Conservation (phyloP, 1,140 invertebrate genomes). For the Tetragonula clypearis region DNA sequence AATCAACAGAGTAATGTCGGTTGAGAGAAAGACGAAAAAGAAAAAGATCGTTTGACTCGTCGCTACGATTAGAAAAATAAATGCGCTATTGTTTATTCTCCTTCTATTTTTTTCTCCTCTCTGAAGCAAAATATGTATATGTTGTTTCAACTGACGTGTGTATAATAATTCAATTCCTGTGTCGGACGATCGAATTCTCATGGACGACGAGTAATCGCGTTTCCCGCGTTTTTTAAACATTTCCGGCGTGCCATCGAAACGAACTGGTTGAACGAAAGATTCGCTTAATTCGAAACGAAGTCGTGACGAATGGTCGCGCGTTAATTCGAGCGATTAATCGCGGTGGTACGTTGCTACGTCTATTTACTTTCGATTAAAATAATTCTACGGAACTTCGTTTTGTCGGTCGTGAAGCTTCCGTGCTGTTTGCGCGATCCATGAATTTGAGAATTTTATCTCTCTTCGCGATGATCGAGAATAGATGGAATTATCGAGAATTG, state of each 20-base stretch:
- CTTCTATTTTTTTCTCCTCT: not conserved
- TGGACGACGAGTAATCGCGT: not conserved
- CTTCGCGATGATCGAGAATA: not conserved
- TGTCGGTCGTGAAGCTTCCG: not conserved
- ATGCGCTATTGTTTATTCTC: not conserved
- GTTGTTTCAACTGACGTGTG: not conserved
- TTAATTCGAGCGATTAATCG: conserved; percentile 8
- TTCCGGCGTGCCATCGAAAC: not conserved
- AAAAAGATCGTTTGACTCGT: too few relatives aligned
- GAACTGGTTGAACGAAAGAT: too few relatives aligned
- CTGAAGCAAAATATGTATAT: not conserved
- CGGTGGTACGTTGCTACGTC: too few relatives aligned
- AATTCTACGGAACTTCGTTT: not conserved
- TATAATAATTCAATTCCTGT: not conserved
- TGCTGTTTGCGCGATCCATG: not conserved
- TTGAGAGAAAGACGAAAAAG: not conserved
- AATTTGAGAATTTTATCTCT: not conserved
- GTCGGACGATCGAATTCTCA: not conserved
- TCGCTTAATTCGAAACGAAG: not conserved
- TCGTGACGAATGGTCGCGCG: not conserved
- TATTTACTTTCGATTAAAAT: conserved; percentile 6
- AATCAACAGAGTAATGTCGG: too few relatives aligned
- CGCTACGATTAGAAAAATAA: not conserved
- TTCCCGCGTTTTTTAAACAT: not conserved
- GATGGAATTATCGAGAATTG: not conserved